Evolutionary conservation across 2,113 vertebrate species (phyloP), one percentile per base, ranked within the genome.

Genomic region (Barbus barbus): DNA sequence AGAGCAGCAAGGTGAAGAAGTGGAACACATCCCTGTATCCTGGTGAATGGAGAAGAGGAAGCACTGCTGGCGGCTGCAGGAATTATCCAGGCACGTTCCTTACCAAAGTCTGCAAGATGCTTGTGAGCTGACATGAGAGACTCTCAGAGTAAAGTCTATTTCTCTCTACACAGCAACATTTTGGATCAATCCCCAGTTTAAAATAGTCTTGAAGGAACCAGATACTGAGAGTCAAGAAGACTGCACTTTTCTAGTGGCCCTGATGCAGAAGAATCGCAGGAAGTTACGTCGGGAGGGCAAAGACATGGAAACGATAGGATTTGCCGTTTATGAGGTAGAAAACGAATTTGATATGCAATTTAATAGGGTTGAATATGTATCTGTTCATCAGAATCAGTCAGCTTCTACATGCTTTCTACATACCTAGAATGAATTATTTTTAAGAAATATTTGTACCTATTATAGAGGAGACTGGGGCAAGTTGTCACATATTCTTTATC

Each of bases 221-320:
- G 96, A 98, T 0, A 63, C 83, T 0, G 31, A 91, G 0, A 89
- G 90, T 0, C 89, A 95, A 56, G 89, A 94, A 0, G 96, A 96
- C 28, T 98, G 97, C 93, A 98, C 95, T 90, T 97, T 98, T 86
- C 88, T 99, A 83, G 93, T 98, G 1, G 96, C 96, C 0, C 94
- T 99, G 63, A 99, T 99, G 98, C 98, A 99, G 91, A 99, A 99
- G 80, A 90, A 99, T 88, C 95, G 96, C n/a, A 93, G 98, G 69
- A 93, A 93, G 0, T 95, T 98, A 77, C 94, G 96, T 28, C 91
- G 82, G 20, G 90, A 93, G 0, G 98, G 98, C 53, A 90, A 96
- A 44, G 97, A 99, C 94, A 97, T 99, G 97, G 97, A 98, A 92
- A 98, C 98, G 85, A 98, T 99, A 0, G 98, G 98, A 20, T 99